A percentile compares a stretch with the other conserved stretches of the same genome.
phyloP scores from a whole-genome alignment of 1,140 invertebrate genomes.

The Drosophila willistoni region DNA sequence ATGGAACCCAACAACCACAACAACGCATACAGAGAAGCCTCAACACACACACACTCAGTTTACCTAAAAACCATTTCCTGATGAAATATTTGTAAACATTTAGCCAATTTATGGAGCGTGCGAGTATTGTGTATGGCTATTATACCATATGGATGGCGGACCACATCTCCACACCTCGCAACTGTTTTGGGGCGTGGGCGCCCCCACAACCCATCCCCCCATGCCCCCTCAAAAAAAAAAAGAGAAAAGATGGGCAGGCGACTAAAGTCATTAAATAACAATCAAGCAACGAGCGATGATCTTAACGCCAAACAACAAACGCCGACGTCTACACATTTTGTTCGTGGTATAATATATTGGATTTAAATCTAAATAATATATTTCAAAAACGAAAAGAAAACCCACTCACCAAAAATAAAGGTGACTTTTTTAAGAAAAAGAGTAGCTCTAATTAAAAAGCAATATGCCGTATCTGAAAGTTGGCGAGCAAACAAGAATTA shows the following conservation, averaged over 20 bases:
- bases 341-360: slow-evolving; percentile 55
- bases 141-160: slow-evolving; percentile 41
- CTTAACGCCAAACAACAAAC: slow-evolving; percentile 76
- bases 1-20: slow-evolving; percentile 55
- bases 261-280: slow-evolving; percentile 74
- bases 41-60: slow-evolving; percentile 17
- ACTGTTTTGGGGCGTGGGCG: slow-evolving; percentile 38
- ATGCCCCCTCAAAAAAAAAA: neutral
- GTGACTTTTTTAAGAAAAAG: slow-evolving; percentile 21
- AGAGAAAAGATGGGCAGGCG: slow-evolving; percentile 47
- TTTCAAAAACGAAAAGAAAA: slow-evolving; percentile 30
- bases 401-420: slow-evolving; percentile 39
- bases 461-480: slow-evolving; percentile 62
- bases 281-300: slow-evolving; percentile 65
- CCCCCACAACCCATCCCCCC: slow-evolving; percentile 28
- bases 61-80: slow-evolving; percentile 39
- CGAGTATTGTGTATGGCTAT: slow-evolving; percentile 53
- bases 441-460: slow-evolving; percentile 75
- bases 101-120: slow-evolving; percentile 74
- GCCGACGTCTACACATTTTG: slow-evolving; percentile 68
- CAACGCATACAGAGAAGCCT: slow-evolving; percentile 43
- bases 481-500: slow-evolving; percentile 5
- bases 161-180: too few species aligned
- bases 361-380: slow-evolving; percentile 56
- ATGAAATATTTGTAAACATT: slow-evolving; percentile 81